Conservation (phyloP, 1,140 invertebrate species). For the Penaeus vannamei region DNA sequence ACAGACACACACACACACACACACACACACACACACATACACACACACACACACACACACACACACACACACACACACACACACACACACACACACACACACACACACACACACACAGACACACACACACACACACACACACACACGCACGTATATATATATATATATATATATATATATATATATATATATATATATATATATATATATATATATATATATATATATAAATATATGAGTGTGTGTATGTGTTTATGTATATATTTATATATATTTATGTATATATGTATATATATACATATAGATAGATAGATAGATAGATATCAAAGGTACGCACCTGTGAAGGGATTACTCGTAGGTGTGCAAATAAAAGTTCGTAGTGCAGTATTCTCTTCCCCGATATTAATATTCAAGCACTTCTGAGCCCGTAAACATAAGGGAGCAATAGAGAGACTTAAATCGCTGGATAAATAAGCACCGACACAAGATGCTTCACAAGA, state of each 20-base stretch:
- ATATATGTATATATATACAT: too few species aligned
- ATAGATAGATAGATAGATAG: too few species aligned
- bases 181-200: neutral
- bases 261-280: neutral
- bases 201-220: conserved; percentile 12
- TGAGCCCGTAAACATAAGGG: too few species aligned
- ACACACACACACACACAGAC: neutral
- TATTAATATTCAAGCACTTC: too few species aligned
- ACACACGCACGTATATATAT: neutral
- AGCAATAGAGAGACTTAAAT: too few species aligned
- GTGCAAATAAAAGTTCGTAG: too few species aligned
- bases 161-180: neutral
- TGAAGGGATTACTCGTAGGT: too few species aligned
- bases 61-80: neutral
- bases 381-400: too few species aligned
- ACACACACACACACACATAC: neutral
- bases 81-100: neutral
- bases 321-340: too few species aligned
- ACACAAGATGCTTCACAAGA: too few species aligned
- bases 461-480: too few species aligned
- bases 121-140: neutral
- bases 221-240: neutral
- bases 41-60: neutral
- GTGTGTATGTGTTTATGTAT: neutral
- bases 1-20: neutral